These are phyloP conservation scores for Ataeniobius toweri DNA, from an alignment of 2,797 vertebrate genomes.

Conservation along the genomic window DNA sequence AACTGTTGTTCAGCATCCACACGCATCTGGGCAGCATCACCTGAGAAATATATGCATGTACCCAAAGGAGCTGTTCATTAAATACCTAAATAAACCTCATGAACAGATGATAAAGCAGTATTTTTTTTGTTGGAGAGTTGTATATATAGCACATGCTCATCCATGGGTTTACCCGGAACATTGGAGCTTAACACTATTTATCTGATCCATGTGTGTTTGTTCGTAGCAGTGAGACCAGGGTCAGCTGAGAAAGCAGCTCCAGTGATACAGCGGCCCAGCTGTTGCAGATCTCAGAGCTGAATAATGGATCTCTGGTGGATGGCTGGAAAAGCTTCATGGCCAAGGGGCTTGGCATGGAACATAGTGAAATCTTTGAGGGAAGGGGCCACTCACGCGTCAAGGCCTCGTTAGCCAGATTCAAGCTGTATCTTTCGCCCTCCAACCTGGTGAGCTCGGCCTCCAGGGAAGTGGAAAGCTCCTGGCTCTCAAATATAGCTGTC, in stretches of 20 bases:
- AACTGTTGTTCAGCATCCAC: constrained; percentile 72
- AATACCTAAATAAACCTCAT: background rate
- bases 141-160: constrained; percentile 41
- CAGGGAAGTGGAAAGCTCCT: constrained; percentile 76
- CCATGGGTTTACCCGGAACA: constrained; percentile 45
- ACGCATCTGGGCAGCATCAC: constrained; percentile 72
- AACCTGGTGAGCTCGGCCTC: constrained; percentile 75
- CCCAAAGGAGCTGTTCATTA: background rate
- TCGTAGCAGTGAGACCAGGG: constrained; percentile 53
- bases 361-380: constrained; percentile 59
- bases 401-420: constrained; percentile 75
- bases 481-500: constrained; percentile 80
- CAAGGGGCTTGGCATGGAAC: constrained; percentile 65
- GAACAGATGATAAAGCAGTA: constrained; percentile 10
- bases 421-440: constrained; percentile 73
- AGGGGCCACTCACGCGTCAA: constrained; percentile 84
- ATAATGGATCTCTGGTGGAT: constrained; percentile 76
- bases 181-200: constrained; percentile 54
- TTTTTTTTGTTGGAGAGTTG: constrained; percentile 19
- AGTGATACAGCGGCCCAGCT: constrained; percentile 71
- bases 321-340: constrained; percentile 70
- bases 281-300: constrained; percentile 73
- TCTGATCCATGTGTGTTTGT: constrained; percentile 65
- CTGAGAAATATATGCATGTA: constrained; percentile 64
- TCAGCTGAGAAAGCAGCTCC: constrained; percentile 71